A percentile compares a stretch with the other conserved stretches of the same genome.
phyloP scores from a whole-genome alignment of 1,140 invertebrate genomes.

The Glomeris maerens region DNA sequence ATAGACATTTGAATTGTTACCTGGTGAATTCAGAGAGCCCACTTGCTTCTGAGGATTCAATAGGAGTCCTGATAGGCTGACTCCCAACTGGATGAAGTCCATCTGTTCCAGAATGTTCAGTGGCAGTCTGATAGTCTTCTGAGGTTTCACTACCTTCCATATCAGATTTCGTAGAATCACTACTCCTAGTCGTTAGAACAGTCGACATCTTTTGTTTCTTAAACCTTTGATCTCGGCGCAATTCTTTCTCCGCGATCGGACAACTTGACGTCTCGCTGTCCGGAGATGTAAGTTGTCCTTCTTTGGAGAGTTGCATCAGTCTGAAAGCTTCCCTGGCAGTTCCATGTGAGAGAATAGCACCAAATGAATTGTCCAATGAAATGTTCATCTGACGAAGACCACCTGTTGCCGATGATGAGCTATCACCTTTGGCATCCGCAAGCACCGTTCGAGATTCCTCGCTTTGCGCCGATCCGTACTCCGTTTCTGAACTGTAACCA shows the following conservation, averaged over 20 bases:
- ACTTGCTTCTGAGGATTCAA: too few species aligned
- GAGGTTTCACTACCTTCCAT: conserved; percentile 63
- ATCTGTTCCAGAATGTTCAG: conserved; percentile 23
- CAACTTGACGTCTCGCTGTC: conserved; percentile 29
- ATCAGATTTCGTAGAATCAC: conserved; percentile 59
- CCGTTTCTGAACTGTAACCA: conserved; percentile 12
- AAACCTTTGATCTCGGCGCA: too few species aligned
- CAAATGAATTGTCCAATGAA: background rate
- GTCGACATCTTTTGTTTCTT: conserved; percentile 22
- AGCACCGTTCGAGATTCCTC: conserved; percentile 11
- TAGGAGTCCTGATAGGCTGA: background rate
- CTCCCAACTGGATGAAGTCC: too few species aligned
- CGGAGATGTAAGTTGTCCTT: conserved; percentile 24
- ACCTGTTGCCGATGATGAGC: background rate
- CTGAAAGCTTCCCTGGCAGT: background rate
- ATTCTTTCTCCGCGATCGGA: conserved; percentile 27
- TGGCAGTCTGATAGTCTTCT: conserved; percentile 72
- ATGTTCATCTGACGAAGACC: background rate
- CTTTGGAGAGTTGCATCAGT: conserved; percentile 1
- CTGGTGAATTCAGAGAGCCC: too few species aligned
- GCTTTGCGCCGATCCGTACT: conserved; percentile 9
- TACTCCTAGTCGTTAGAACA: conserved; percentile 44
- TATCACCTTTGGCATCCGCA: background rate
- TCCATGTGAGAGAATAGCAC: background rate
- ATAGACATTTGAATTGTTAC: too few species aligned